Evolutionary conservation across 2,113 vertebrate genomes (phyloP).

Genomic region (Aegithalos caudatus): DNA sequence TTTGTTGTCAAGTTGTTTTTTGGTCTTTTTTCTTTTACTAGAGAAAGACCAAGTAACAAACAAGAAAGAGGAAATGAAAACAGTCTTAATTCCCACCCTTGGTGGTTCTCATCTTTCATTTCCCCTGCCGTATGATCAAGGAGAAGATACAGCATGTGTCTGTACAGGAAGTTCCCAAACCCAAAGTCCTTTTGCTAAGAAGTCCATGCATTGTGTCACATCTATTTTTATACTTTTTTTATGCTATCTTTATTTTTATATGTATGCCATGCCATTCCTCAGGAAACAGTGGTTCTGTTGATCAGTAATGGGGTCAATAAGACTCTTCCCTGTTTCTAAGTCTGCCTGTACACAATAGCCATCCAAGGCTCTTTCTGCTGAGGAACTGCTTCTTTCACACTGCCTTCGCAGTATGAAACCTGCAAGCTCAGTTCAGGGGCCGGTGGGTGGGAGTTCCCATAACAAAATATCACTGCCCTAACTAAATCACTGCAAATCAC

Average conservation of each 20-base stretch:
- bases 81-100: constrained; percentile 45
- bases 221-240: background rate
- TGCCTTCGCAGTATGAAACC: background rate
- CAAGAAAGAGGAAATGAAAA: constrained; percentile 65
- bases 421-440: background rate
- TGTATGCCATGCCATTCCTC: background rate
- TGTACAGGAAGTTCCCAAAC: background rate
- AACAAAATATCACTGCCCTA: background rate
- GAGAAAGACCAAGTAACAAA: constrained; percentile 43
- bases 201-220: background rate
- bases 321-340: background rate
- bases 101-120: constrained; percentile 37
- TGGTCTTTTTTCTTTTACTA: background rate
- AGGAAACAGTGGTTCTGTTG: background rate
- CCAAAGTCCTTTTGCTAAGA: background rate
- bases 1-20: background rate
- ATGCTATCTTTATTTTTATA: background rate
- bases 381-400: background rate
- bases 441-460: background rate
- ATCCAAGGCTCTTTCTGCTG: background rate
- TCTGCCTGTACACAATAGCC: background rate
- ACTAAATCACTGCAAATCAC: background rate
- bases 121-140: background rate
- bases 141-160: background rate
- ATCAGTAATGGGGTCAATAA: background rate